These are phyloP conservation scores for Eueremaeus valkanovi DNA, from an alignment of 2,888 invertebrate genomes.

Conservation along the genomic window DNA sequence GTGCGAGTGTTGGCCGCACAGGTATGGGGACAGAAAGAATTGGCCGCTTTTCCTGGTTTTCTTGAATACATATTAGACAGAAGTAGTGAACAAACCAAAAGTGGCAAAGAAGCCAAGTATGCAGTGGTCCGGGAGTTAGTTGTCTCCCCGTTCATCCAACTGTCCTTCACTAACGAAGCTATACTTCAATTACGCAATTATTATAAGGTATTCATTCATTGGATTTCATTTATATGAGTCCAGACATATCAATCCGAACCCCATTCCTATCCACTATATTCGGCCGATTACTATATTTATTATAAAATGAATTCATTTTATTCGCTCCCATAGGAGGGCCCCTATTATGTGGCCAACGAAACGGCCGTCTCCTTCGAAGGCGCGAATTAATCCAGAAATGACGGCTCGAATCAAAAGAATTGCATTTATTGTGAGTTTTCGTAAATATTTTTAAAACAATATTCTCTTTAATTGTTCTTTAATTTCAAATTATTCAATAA, in stretches of 20 bases:
- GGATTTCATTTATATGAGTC: too few species aligned
- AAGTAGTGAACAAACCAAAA: conserved; percentile 64
- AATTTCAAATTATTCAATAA: too few species aligned
- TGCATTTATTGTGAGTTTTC: background rate
- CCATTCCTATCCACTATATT: too few species aligned
- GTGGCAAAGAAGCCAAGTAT: conserved; percentile 70
- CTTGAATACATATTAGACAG: conserved; percentile 75
- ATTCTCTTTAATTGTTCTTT: background rate
- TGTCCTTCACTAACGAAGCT: conserved; percentile 62
- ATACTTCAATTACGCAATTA: conserved; percentile 64
- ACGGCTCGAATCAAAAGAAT: background rate
- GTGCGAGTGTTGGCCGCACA: conserved; percentile 65
- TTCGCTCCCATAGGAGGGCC: too few species aligned
- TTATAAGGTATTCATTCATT: too few species aligned
- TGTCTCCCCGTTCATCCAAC: conserved; percentile 52
- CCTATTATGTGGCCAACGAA: conserved; percentile 66
- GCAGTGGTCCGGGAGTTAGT: conserved; percentile 65
- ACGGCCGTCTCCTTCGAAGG: conserved; percentile 74
- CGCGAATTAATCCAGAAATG: conserved; percentile 50
- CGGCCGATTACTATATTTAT: too few species aligned
- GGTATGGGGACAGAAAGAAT: conserved; percentile 73
- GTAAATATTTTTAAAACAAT: background rate
- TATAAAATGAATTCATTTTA: too few species aligned
- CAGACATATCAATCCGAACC: too few species aligned
- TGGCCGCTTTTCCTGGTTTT: conserved; percentile 65